Percentiles rank a stretch among this genome's conserved stretches.
Evolutionary conservation across 2,113 vertebrate genomes (phyloP).

Genomic region (Acanthochromis polyacanthus): DNA sequence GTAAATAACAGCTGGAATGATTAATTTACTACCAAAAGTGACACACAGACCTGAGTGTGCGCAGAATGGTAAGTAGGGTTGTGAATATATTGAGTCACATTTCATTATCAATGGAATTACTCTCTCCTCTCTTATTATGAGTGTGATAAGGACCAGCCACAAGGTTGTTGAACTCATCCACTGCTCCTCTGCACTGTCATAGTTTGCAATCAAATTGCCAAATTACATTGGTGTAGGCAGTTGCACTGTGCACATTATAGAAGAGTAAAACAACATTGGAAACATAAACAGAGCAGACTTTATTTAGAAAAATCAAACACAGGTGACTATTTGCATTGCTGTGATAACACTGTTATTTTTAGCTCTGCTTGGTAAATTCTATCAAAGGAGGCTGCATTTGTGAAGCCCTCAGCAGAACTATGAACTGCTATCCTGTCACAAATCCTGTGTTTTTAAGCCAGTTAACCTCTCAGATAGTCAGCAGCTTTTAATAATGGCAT

Average conservation of each 20-base stretch:
- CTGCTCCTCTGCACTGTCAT: slow-evolving; percentile 41
- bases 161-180: slow-evolving; percentile 64
- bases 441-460: background rate
- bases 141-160: slow-evolving; percentile 64
- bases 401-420: background rate
- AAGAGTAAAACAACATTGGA: background rate
- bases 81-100: slow-evolving; percentile 75
- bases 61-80: slow-evolving; percentile 64
- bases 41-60: slow-evolving; percentile 43
- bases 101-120: slow-evolving; percentile 79
- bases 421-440: background rate
- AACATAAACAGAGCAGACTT: background rate
- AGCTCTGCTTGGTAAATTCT: background rate
- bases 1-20: slow-evolving; percentile 80
- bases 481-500: slow-evolving; percentile 7
- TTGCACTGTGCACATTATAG: background rate
- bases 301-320: background rate
- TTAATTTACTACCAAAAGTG: slow-evolving; percentile 75
- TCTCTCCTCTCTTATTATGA: slow-evolving; percentile 68
- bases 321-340: background rate
- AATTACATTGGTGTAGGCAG: slow-evolving; percentile 45
- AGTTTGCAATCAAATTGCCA: slow-evolving; percentile 54
- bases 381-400: background rate
- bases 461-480: background rate
- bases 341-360: background rate